These are phyloP conservation scores for Noctua fimbriata DNA, from an alignment of 2,888 invertebrate species.

Conservation along the genomic window DNA sequence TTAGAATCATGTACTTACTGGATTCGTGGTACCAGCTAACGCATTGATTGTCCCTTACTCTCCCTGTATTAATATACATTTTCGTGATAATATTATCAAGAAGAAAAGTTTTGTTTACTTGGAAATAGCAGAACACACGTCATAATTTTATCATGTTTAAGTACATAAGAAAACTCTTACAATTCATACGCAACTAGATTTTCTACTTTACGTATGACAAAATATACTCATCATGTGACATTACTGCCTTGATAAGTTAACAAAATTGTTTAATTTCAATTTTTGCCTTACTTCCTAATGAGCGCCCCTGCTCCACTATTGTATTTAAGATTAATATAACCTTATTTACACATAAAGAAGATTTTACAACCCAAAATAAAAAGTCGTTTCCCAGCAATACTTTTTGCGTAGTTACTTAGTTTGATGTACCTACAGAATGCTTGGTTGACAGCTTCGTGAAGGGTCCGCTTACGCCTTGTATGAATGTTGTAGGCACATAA, in stretches of 20 bases:
- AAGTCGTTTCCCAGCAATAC: neutral
- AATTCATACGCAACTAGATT: neutral
- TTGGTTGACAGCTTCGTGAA: neutral
- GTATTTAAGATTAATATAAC: neutral
- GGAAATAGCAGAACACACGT: neutral
- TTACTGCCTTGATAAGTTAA: neutral
- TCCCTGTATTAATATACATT: too few species aligned
- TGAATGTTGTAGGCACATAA: neutral
- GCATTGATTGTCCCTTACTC: too few species aligned
- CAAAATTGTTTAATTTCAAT: neutral
- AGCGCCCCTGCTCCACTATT: neutral
- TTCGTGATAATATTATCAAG: neutral
- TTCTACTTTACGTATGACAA: neutral
- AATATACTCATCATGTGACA: neutral
- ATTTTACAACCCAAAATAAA: neutral
- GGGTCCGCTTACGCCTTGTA: neutral
- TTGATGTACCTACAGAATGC: neutral
- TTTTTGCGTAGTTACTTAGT: neutral
- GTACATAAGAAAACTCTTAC: conserved; percentile 20
- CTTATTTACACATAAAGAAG: neutral
- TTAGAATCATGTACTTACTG: too few species aligned
- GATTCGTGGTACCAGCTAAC: neutral
- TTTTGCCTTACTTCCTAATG: neutral
- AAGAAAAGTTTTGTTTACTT: neutral
- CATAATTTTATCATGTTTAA: neutral